phyloP scores from a whole-genome alignment of 2,888 invertebrate species.

The Athrips mouffetella region DNA sequence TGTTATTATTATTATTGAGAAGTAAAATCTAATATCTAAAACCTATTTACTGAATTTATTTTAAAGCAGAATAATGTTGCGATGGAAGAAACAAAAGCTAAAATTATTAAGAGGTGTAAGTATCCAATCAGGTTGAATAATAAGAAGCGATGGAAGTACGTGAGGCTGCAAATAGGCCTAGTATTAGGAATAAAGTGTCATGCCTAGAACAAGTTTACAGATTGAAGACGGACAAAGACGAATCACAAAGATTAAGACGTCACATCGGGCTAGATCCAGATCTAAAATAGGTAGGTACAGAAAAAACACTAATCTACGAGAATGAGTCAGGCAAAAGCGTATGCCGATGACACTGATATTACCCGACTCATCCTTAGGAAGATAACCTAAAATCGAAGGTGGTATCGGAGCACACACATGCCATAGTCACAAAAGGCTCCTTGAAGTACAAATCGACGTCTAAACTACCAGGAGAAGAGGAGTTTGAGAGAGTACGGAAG shows the following conservation, averaged over 20 bases:
- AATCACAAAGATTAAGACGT: slow-evolving; percentile 46
- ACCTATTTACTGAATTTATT: no score
- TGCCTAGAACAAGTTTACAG: slow-evolving; percentile 40
- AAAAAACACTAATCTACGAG: slow-evolving; percentile 52
- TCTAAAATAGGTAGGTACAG: slow-evolving; percentile 50
- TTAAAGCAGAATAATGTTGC: neutral
- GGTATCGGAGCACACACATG: slow-evolving; percentile 11
- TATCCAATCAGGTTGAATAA: neutral
- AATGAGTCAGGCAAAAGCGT: slow-evolving; percentile 42
- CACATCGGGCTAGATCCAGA: slow-evolving; percentile 45
- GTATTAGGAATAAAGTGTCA: slow-evolving; percentile 22
- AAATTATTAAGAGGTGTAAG: neutral
- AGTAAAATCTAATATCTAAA: no score
- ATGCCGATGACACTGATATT: slow-evolving; percentile 15
- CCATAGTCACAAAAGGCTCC: slow-evolving; percentile 10
- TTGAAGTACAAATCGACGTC: slow-evolving; percentile 34
- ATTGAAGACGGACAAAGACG: slow-evolving; percentile 42
- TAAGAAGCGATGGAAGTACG: neutral
- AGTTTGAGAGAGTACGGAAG: slow-evolving; percentile 56
- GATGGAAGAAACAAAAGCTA: neutral
- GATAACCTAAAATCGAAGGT: slow-evolving; percentile 30
- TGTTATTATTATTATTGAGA: no score
- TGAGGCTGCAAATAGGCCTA: slow-evolving; percentile 27
- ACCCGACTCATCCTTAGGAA: slow-evolving; percentile 42
- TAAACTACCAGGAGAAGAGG: slow-evolving; percentile 66